Base-by-base conservation (phyloP, 2,888 invertebrate species). In the Gonocerus acuteangulatus region DNA sequence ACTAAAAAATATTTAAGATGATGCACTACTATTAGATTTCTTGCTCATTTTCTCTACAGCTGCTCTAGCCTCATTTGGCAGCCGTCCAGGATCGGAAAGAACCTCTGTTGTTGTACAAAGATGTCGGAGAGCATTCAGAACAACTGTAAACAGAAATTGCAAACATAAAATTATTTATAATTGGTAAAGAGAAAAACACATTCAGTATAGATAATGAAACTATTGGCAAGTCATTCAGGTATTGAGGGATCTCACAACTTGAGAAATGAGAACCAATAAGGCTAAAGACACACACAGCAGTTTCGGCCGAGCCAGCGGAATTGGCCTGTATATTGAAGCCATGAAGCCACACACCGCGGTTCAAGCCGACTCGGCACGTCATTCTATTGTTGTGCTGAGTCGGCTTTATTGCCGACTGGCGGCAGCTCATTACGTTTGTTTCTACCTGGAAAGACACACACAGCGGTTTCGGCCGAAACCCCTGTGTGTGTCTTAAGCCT, bases 71-170 rank as follows among this genome's bases (percentile, higher is more conserved):
- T 96, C 95, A 63, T 94, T 91, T 9, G 92, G 89, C 70, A 96
- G 79, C 61, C 85, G 84, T 72, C 86, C 85, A 11, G 95, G 95
- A 72, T 89, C 87, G 47, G 91, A 85, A 70, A 96, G 79, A 71
- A 96, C 92, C 71, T 94, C 94, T 49, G 96, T 96, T 66, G 86
- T 86, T 69, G 91, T 95, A 74, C 93, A 91, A 70, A 96, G 79
- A 73, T 88, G 86, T 70, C 90, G 84, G 69, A 96, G 78, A 51
- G 95, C 92, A 77, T 91, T 93, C 69, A 94, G 80, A 68, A 94
- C 94, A 73, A 89, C 95, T 95, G n/a, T 79, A 80, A 66, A 65
- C 66, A 32, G 21, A 42, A 19, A 18, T 18, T 6, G 69, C 67
- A 64, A 65, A 52, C 22, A 56, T 7, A 48, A 6, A 21, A 58